A percentile compares a stretch with the other conserved stretches of the same genome.
These are phyloP conservation scores for Nipponacmea schrenckii DNA, from an alignment of 2,888 invertebrate genomes.

Conservation along the genomic window DNA sequence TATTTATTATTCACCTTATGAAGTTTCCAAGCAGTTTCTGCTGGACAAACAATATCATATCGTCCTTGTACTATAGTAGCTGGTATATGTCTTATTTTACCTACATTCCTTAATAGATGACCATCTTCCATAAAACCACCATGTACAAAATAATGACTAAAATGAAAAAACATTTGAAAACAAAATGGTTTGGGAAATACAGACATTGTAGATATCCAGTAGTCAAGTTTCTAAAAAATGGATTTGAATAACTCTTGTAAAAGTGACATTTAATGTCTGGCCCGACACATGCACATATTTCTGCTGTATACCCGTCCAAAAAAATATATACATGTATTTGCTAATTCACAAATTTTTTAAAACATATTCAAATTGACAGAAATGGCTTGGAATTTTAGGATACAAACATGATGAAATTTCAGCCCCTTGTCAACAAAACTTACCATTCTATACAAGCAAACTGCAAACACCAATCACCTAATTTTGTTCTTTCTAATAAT, in stretches of 20 bases:
- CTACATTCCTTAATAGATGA: slow-evolving; percentile 55
- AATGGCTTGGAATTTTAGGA: no score
- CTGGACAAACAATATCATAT: slow-evolving; percentile 63
- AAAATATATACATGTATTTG: no score
- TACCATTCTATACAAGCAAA: slow-evolving; percentile 63
- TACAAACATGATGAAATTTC: no score
- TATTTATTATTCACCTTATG: slow-evolving; percentile 56
- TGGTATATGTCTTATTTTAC: slow-evolving; percentile 61
- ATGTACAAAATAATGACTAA: slow-evolving; percentile 61
- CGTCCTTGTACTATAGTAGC: slow-evolving; percentile 61
- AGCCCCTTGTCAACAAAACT: not conserved
- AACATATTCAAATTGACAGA: no score
- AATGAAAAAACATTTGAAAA: slow-evolving; percentile 25
- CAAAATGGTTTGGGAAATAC: not conserved
- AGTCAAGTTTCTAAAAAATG: no score
- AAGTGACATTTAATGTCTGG: no score
- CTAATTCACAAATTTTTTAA: no score
- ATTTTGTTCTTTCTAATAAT: slow-evolving; percentile 40
- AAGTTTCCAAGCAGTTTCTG: slow-evolving; percentile 60
- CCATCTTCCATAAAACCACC: slow-evolving; percentile 57
- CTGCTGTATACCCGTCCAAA: no score
- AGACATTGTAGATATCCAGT: no score
- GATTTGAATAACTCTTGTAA: no score
- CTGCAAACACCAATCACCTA: slow-evolving; percentile 54
- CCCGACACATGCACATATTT: no score